These are phyloP conservation scores for Xenops minutus DNA, from an alignment of 2,797 vertebrate species.

Conservation along the genomic window DNA sequence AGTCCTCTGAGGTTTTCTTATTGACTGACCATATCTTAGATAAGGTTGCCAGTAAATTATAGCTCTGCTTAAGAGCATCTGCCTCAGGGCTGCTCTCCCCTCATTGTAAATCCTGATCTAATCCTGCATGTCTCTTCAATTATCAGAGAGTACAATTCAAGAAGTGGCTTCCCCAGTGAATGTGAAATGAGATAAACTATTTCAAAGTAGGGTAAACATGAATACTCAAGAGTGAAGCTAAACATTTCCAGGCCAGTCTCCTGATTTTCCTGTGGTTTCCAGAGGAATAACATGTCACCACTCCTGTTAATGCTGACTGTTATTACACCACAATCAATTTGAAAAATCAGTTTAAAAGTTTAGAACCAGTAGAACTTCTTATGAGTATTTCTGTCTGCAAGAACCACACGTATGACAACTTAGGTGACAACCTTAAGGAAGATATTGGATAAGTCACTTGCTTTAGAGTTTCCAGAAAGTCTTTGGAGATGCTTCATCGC, in stretches of 20 bases:
- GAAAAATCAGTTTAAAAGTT: background rate
- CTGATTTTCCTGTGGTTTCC: background rate
- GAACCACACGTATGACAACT: background rate
- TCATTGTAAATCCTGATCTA: conserved; percentile 68
- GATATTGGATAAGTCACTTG: background rate
- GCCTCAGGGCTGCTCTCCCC: conserved; percentile 14
- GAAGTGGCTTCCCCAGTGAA: conserved; percentile 16
- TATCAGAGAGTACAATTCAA: conserved; percentile 38
- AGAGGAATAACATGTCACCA: background rate
- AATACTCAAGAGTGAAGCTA: background rate
- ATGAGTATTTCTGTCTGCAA: background rate
- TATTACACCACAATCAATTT: background rate
- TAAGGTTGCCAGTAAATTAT: conserved; percentile 55
- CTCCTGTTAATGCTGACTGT: background rate
- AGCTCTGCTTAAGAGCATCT: conserved; percentile 55
- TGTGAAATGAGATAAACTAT: background rate
- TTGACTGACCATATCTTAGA: conserved; percentile 48
- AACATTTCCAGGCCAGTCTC: background rate
- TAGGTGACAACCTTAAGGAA: background rate
- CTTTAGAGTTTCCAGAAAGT: background rate
- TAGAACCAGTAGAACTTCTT: background rate
- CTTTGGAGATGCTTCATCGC: background rate
- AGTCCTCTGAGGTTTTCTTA: conserved; percentile 38
- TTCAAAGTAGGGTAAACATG: background rate
- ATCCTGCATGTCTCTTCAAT: conserved; percentile 44